Evolutionary conservation across 1,140 invertebrate genomes (phyloP), one percentile per base, ranked within the genome.

Genomic region (Phocides pigmalion): DNA sequence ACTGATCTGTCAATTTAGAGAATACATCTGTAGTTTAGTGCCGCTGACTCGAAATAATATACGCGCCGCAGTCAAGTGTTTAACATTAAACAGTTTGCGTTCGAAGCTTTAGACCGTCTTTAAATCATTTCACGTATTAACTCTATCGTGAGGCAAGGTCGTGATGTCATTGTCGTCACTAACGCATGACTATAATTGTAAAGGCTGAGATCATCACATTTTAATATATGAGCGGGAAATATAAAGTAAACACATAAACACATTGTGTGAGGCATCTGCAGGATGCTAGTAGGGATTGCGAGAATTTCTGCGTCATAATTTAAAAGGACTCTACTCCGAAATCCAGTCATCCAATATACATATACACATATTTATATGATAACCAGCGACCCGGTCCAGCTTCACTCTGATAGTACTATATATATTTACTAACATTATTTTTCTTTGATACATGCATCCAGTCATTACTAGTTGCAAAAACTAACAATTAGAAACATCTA

Each of bases 131-230:
- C 56, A 59, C 56, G 42, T 58, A 46, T 59, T 59, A 47, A 14
- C 25, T 46, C 41, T 15, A 59, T 59, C 42, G 54, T 59, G 15
- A 74, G 56, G 49, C 75, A 74, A 76, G 76, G 76, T 64, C 74
- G 69, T 88, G 81, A 85, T 81, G 84, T 88, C 85, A 88, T 82
- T 82, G 74, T 77, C 78, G 76, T 79, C 66, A 68, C 65, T 51
- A 61, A 66, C 61, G 58, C 64, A 77, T 79, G 74, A 76, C 70
- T 75, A 72, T 74, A 74, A 69, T 62, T 64, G 56, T 70, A 59
- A 47, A 65, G 37, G 62, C 64, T 87, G 81, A 87, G 74, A 81
- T 87, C 84, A 87, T 74, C 78, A 74, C 51, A 77, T 71, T 72
- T 73, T 80, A 70, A 68, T 78, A 76, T 72, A 66, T 46, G 35